Base-by-base conservation (phyloP, 2,888 invertebrate species). In the Drosophila multiciliata region DNA sequence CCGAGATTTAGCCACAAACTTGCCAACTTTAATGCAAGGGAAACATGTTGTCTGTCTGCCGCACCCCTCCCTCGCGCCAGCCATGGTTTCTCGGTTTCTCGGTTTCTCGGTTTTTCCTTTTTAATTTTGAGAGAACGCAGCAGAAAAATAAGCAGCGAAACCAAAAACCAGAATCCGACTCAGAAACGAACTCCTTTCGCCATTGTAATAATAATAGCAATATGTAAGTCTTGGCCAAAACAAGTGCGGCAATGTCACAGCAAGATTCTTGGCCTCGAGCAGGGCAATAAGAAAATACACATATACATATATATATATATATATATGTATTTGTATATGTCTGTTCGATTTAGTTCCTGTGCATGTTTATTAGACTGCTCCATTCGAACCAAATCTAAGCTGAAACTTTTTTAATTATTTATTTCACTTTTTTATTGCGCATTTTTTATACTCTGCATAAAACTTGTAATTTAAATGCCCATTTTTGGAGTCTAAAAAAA, bases 1-100 rank as follows among this genome's bases (percentile, higher is more conserved):
- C 73, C 45, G 72, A 75, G 78, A 75, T 77, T 75, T 66, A 63
- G 66, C 78, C 71, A 75, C 75, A 75, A 80, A 67, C 60, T 73
- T 79, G 73, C 42, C 67, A 76, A 75, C 80, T 70, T 69, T 70
- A 78, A 68, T 66, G 32, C 48, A 42, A 55, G 57, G 32, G 29
- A 57, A 73, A 33, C 61, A 68, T 55, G 42, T 60, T 59, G 49
- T 65, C 60, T 57, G 54, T 68, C 65, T 66, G 67, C 26, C 8
- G 52, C 33, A 29, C 20, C 26, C 17, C 52, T 58, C 26, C 23
- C 17, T 52, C 35, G 5, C 58, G 5, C 1, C 29, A 2, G 15
- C 8, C 33, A n/a, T 23, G n/a, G 12, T 26, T 35, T 45, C 15
- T 45, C 20, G 45, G 15, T 26, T 35, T 45, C 15, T 45, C 20